These are phyloP conservation scores for Empis livida DNA, from an alignment of 2,888 invertebrate genomes.

Conservation along the genomic window DNA sequence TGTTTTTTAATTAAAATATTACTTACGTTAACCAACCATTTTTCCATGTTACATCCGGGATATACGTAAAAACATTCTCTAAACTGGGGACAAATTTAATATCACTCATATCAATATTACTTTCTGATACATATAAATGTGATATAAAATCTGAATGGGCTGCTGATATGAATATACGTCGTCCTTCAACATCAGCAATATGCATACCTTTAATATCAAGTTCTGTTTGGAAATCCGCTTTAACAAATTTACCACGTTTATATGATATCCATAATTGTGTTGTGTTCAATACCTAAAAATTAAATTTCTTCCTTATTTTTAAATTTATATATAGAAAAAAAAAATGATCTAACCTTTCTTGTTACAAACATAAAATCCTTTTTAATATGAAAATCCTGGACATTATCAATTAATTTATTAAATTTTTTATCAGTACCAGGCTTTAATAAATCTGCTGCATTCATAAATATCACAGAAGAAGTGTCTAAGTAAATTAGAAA, in stretches of 20 bases:
- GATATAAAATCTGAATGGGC: slow-evolving; percentile 60
- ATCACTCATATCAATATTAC: slow-evolving; percentile 46
- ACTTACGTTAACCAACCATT: slow-evolving; percentile 72
- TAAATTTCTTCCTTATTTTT: neutral
- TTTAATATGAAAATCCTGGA: slow-evolving; percentile 70
- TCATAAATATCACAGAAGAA: slow-evolving; percentile 18
- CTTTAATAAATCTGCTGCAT: slow-evolving; percentile 16
- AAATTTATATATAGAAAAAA: too few relatives aligned
- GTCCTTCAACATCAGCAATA: slow-evolving; percentile 71
- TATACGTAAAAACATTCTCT: slow-evolving; percentile 68
- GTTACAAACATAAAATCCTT: slow-evolving; percentile 80
- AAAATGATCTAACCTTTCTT: slow-evolving; percentile 42
- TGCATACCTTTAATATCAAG: slow-evolving; percentile 50
- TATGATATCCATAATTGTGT: slow-evolving; percentile 64
- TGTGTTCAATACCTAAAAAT: slow-evolving; percentile 27
- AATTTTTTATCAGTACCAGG: slow-evolving; percentile 12
- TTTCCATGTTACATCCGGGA: slow-evolving; percentile 69
- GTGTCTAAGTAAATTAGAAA: slow-evolving; percentile 11
- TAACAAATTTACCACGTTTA: slow-evolving; percentile 53
- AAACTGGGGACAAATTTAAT: slow-evolving; percentile 66
- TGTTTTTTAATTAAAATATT: neutral
- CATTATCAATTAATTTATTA: slow-evolving; percentile 44
- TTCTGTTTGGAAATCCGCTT: slow-evolving; percentile 63
- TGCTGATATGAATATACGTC: slow-evolving; percentile 68
- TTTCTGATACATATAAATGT: slow-evolving; percentile 71